Percentiles rank a stretch among this genome's conserved stretches.
Conservation (phyloP, 1,140 invertebrate species). For the Bicyclus anynana region DNA sequence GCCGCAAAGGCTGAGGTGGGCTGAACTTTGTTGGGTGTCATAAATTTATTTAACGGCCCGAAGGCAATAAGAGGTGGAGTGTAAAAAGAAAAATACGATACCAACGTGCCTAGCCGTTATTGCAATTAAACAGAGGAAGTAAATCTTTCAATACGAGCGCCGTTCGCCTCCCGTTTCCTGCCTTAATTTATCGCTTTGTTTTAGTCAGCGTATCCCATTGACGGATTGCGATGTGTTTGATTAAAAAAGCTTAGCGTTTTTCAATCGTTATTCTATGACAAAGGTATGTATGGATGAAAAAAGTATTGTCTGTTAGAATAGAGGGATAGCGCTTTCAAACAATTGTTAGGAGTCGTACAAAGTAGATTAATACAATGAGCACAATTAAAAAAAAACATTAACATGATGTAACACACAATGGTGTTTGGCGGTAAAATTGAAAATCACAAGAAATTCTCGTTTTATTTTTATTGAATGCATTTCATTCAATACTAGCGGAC, state of each 20-base stretch:
- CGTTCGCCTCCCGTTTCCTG: conserved; percentile 67
- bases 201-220: conserved; percentile 71
- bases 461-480: no score
- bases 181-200: conserved; percentile 75
- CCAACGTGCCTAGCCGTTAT: conserved; percentile 76
- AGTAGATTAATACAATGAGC: no score
- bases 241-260: conserved; percentile 67
- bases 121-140: conserved; percentile 78
- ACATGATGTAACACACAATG: no score
- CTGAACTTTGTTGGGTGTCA: conserved; percentile 74
- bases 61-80: conserved; percentile 75
- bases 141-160: conserved; percentile 76
- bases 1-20: conserved; percentile 60
- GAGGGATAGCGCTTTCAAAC: not conserved
- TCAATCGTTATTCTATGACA: conserved; percentile 30
- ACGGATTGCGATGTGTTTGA: conserved; percentile 72
- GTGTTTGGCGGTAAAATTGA: no score
- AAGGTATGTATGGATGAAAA: conserved; percentile 12
- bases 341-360: not conserved
- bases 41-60: conserved; percentile 76
- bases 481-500: no score
- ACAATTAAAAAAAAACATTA: no score
- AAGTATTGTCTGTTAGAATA: not conserved
- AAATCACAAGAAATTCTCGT: no score
- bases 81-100: conserved; percentile 77